A percentile compares a stretch with the other conserved stretches of the same genome.
These are phyloP conservation scores for Sciurus carolinensis DNA, from an alignment of 2,797 vertebrate genomes.

Conservation along the genomic window DNA sequence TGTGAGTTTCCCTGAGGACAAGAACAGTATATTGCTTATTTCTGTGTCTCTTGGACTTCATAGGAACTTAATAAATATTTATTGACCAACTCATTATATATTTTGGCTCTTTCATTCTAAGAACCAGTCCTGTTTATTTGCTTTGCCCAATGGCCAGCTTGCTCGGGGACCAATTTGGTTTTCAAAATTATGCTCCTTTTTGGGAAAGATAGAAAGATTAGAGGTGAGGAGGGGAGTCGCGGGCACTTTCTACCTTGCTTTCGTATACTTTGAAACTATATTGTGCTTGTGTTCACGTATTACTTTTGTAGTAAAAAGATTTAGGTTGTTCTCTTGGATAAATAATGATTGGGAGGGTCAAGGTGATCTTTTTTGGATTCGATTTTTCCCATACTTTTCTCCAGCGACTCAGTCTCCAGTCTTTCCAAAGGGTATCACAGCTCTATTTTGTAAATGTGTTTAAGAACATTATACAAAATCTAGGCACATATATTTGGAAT, in stretches of 20 bases:
- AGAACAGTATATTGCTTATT: neutral
- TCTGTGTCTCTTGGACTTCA: constrained; percentile 61
- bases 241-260: neutral
- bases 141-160: constrained; percentile 20
- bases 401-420: neutral
- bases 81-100: constrained; percentile 28
- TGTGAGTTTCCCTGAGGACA: constrained; percentile 53
- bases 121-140: constrained; percentile 22
- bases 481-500: neutral
- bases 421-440: neutral
- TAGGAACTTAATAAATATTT: constrained; percentile 69
- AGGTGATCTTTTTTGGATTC: neutral
- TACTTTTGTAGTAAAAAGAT: neutral
- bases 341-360: neutral
- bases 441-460: neutral
- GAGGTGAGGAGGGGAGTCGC: neutral
- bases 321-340: neutral
- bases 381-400: neutral
- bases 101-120: constrained; percentile 14
- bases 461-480: neutral
- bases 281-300: neutral
- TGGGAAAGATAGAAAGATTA: neutral
- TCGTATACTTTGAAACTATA: neutral
- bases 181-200: neutral
- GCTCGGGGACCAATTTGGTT: neutral